phyloP scores from a whole-genome alignment of 2,888 invertebrate genomes.

The Drosophila peninsularis region DNA sequence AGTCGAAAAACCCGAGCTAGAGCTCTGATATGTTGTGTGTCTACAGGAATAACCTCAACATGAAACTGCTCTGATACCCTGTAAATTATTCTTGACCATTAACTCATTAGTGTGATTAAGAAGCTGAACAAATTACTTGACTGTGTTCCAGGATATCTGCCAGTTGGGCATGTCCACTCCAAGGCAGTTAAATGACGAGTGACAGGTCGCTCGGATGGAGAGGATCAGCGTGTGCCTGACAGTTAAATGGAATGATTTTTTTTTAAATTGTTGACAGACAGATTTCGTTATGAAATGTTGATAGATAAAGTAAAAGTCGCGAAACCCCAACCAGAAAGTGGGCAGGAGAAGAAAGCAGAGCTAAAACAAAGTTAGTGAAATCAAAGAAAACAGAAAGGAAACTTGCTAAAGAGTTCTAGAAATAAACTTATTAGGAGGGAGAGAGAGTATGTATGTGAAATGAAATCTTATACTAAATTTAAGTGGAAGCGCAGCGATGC shows the following conservation, averaged over 20 bases:
- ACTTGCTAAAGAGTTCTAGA: background rate
- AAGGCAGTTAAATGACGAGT: conserved; percentile 19
- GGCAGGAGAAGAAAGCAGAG: background rate
- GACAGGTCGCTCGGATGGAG: conserved; percentile 15
- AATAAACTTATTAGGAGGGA: background rate
- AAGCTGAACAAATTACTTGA: background rate
- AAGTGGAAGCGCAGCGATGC: background rate
- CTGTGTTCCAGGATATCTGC: background rate
- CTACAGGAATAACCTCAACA: too few relatives aligned
- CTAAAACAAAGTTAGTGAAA: background rate
- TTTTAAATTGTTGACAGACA: conserved; percentile 47
- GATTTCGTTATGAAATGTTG: conserved; percentile 42
- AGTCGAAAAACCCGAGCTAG: too few relatives aligned
- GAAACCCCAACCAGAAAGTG: background rate
- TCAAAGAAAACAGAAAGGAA: background rate
- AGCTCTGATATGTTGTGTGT: too few relatives aligned
- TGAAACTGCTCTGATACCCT: background rate
- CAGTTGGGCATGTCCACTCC: background rate
- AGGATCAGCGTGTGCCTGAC: conserved; percentile 1
- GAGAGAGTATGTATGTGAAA: background rate
- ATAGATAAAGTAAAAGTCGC: background rate
- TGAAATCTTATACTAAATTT: background rate
- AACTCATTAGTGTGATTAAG: background rate
- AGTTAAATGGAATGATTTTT: conserved; percentile 8
- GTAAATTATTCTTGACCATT: background rate